Base-by-base conservation (phyloP, 2,113 vertebrate genomes). In the Alosa alosa region DNA sequence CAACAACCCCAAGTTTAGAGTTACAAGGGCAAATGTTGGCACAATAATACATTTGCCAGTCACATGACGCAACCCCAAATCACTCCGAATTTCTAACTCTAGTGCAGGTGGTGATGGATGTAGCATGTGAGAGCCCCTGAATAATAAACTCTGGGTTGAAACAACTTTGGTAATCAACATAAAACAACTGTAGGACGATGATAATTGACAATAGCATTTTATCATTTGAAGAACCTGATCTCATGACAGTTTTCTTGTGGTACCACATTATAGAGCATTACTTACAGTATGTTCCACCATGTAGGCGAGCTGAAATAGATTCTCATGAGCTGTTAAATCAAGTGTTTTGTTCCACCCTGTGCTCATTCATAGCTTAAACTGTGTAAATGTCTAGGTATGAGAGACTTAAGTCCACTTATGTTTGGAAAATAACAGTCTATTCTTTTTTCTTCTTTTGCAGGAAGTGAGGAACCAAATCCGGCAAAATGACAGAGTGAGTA, bases 401-500 rank as follows among this genome's bases (percentile, higher is more conserved):
- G 15, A 55, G 17, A 1, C 41, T 44, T 13, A 52, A 18, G 11
- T 39, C 31, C 68, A 75, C 9, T 75, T 78, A 15, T 39, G 10
- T n/a, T 25, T 1, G 4, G 22, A 72, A 72, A 72, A 4, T 78
- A 78, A 78, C 36, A 0, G n/a, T 88, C 36, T 78, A 4, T 60
- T 44, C 6, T 17, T 0, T 45, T 84, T 83, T 1, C 81, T 52
- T 84, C 52, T 84, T 25, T 86, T 75, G 68, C 17, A 87, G 86
- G 83, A n/a, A 93, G 92, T 46, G 15, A 81, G 86, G 0, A 81
- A 81, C 87, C 84, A 82, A 81, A 88, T 55, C 91, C 60, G 87
- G 85, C 0, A 93, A 82, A 82, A 95, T 95, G 95, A 87, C 87
- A 13, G 94, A 95, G 95, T 95, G 84, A 95, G 95, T 93, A 85